Base-by-base conservation (phyloP, 2,113 vertebrate species). In the Neolamprologus tretocephalus region DNA sequence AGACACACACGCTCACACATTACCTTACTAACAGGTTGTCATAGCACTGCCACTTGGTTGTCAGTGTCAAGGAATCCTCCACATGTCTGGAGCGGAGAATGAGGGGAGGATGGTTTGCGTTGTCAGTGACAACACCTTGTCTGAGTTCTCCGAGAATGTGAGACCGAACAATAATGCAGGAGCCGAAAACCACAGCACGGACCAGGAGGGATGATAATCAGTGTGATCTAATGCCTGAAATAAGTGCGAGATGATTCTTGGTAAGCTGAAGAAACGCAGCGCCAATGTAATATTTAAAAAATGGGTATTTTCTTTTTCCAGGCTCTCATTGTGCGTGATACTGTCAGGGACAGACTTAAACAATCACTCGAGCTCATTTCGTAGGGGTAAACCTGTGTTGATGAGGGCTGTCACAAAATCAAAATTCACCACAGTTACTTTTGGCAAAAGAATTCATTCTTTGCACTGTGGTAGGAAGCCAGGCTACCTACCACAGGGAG, bases 21-120 rank as follows among this genome's bases (percentile, higher is more conserved):
- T 93, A 85, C 88, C 82, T 79, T 66, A 82, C 92, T 94, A 94
- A 95, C 92, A 94, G 93, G 92, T 95, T 96, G 94, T 95, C 94
- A 93, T 93, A 92, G 94, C 81, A 28, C 68, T 80, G 82, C 79
- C 49, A 68, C 92, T 37, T 89, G 89, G 92, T 92, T 93, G 93
- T 92, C 93, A 90, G 87, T 90, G 91, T 93, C 91, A 90, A 89
- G 91, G 91, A 93, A 93, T 95, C 89, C 4, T 93, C 87, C 86
- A 75, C 87, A 33, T 81, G 89, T 95, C 91, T 90, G 86, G 58
- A 93, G 79, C 16, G 37, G 78, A 49, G 91, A 82, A 88, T 84
- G 84, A 33, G 81, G 81, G 53, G 90, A 88, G 85, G 90, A 90
- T 92, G 80, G 91, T 92, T 93, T 92, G 87, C 58, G 92, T 93